Evolutionary conservation across 2,113 vertebrate species (phyloP).

Genomic region (Lontra canadensis): DNA sequence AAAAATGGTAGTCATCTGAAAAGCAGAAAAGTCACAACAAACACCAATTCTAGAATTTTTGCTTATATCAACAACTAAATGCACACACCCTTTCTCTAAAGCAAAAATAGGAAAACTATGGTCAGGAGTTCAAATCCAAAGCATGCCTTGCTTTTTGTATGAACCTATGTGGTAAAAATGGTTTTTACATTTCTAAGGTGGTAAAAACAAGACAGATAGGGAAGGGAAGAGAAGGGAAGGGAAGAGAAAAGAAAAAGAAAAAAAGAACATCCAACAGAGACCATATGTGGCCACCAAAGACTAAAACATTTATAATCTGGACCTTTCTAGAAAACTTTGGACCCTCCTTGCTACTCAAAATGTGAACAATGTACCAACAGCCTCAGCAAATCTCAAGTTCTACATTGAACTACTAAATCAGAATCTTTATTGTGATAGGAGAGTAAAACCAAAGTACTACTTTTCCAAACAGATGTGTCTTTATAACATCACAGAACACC

Average conservation of each 20-base stretch:
- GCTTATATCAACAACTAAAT: not conserved
- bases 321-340: constrained; percentile 33
- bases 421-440: not conserved
- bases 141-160: not conserved
- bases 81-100: not conserved
- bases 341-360: not conserved
- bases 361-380: not conserved
- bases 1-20: constrained; percentile 16
- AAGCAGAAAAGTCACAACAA: not conserved
- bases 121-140: not conserved
- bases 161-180: not conserved
- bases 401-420: not conserved
- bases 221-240: not conserved
- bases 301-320: constrained; percentile 10
- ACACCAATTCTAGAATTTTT: not conserved
- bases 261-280: not conserved
- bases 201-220: not conserved
- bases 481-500: constrained; percentile 27
- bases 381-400: not conserved
- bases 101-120: not conserved
- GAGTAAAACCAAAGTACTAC: not conserved
- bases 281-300: not conserved
- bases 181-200: not conserved
- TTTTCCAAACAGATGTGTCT: not conserved
- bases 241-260: not conserved